A percentile compares a stretch with the other conserved stretches of the same genome.
phyloP scores from a whole-genome alignment of 2,797 vertebrate species.

The Muraenolepis orangiensis region DNA sequence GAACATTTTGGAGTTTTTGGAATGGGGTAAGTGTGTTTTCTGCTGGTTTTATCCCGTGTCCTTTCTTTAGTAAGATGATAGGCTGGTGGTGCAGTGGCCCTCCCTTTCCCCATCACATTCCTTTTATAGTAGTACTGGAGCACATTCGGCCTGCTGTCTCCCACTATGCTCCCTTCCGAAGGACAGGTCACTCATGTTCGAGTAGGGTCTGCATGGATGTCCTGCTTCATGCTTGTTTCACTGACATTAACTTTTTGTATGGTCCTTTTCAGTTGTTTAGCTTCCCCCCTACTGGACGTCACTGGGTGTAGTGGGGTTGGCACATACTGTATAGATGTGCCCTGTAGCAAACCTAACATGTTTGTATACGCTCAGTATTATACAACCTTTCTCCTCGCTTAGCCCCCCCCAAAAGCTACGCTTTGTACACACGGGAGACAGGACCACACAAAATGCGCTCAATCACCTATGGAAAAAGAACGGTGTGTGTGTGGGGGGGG shows the following conservation, averaged over 20 bases:
- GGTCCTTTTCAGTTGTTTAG: neutral
- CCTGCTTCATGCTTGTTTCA: neutral
- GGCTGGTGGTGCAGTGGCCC: conserved; percentile 64
- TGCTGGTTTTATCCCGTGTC: conserved; percentile 12
- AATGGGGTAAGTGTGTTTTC: conserved; percentile 88
- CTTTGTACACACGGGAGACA: conserved; percentile 27
- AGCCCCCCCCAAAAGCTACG: conserved; percentile 19
- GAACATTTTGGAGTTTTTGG: conserved; percentile 92
- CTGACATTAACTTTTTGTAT: neutral
- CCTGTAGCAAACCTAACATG: neutral
- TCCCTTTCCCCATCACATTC: conserved; percentile 69
- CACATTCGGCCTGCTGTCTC: conserved; percentile 54
- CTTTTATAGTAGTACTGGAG: conserved; percentile 69
- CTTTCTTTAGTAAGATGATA: conserved; percentile 53
- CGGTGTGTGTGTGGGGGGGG: neutral
- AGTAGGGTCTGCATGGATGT: conserved; percentile 24
- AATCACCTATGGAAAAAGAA: conserved; percentile 46
- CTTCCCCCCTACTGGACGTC: neutral
- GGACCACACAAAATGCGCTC: conserved; percentile 53
- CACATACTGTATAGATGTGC: neutral
- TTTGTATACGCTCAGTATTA: neutral
- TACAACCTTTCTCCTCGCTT: neutral
- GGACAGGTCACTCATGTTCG: conserved; percentile 21
- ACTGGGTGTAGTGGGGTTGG: neutral
- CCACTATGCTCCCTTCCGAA: conserved; percentile 34